Conservation (phyloP, 2,113 vertebrate species). For the Tylochromis polylepis region DNA sequence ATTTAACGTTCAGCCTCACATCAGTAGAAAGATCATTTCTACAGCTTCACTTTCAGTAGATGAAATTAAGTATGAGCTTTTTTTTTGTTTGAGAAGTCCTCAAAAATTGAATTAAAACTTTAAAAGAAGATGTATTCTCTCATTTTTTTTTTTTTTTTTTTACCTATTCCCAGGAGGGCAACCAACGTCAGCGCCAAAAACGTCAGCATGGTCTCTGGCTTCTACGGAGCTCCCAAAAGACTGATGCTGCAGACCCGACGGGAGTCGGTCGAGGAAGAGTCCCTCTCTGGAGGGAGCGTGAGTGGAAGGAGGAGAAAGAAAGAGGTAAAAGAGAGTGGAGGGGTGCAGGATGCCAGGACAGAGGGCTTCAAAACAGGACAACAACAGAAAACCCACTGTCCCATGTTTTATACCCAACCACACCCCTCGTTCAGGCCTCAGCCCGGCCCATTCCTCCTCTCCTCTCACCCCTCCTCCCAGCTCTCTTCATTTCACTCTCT, state of each 20-base stretch:
- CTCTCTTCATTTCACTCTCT: background rate
- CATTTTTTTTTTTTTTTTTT: background rate
- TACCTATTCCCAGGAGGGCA: slow-evolving; percentile 73
- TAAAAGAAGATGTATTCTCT: background rate
- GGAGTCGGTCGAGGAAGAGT: slow-evolving; percentile 31
- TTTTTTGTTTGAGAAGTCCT: background rate
- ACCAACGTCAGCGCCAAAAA: slow-evolving; percentile 68
- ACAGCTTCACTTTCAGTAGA: background rate
- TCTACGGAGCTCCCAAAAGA: slow-evolving; percentile 38
- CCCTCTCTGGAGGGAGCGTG: slow-evolving; percentile 39
- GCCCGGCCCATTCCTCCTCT: slow-evolving; percentile 46
- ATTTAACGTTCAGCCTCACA: slow-evolving; percentile 38
- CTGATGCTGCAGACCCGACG: slow-evolving; percentile 21
- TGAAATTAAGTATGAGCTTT: background rate
- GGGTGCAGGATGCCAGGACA: slow-evolving; percentile 41
- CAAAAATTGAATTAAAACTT: background rate
- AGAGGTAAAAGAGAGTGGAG: slow-evolving; percentile 6
- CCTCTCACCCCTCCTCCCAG: background rate
- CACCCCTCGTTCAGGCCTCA: slow-evolving; percentile 60
- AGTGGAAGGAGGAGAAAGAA: slow-evolving; percentile 3
- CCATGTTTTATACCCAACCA: slow-evolving; percentile 73
- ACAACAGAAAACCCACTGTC: slow-evolving; percentile 63
- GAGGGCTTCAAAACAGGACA: slow-evolving; percentile 58
- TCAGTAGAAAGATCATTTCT: background rate
- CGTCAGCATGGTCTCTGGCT: slow-evolving; percentile 68